Evolutionary conservation across 2,797 vertebrate genomes (phyloP).

Genomic region (Neomorphus geoffroyi): DNA sequence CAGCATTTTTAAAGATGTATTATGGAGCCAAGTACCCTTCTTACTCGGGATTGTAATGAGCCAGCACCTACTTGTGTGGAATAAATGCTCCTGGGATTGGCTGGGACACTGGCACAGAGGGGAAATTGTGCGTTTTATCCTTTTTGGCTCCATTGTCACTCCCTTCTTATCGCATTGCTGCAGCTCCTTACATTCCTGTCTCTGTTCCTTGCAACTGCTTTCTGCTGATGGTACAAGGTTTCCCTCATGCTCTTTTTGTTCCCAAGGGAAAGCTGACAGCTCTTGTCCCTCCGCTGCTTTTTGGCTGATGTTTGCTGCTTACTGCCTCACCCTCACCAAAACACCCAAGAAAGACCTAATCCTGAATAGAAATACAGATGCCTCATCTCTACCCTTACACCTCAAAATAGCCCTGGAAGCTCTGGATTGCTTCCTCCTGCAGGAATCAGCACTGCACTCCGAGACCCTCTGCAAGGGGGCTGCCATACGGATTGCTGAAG

Average conservation of each 20-base stretch:
- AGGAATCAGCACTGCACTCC: neutral
- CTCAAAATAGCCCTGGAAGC: neutral
- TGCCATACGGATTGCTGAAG: accelerated
- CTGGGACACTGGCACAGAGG: neutral
- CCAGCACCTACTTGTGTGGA: neutral
- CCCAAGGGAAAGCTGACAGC: neutral
- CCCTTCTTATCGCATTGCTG: neutral
- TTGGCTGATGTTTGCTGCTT: neutral
- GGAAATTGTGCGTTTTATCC: neutral
- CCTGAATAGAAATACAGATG: neutral
- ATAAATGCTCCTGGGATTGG: neutral
- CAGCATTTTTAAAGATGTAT: neutral
- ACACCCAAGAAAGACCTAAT: accelerated
- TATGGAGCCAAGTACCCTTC: neutral
- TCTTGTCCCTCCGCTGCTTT: neutral
- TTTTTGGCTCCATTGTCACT: neutral
- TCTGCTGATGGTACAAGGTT: neutral
- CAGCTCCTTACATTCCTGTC: neutral
- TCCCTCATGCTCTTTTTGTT: neutral
- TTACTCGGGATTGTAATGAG: neutral
- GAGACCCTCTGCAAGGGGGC: neutral
- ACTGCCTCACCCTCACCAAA: neutral
- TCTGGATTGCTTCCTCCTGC: accelerated
- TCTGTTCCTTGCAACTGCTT: neutral
- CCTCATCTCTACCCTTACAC: neutral